Conservation (phyloP, 1,140 invertebrate genomes). For the Drosophila pseudoananassae region DNA sequence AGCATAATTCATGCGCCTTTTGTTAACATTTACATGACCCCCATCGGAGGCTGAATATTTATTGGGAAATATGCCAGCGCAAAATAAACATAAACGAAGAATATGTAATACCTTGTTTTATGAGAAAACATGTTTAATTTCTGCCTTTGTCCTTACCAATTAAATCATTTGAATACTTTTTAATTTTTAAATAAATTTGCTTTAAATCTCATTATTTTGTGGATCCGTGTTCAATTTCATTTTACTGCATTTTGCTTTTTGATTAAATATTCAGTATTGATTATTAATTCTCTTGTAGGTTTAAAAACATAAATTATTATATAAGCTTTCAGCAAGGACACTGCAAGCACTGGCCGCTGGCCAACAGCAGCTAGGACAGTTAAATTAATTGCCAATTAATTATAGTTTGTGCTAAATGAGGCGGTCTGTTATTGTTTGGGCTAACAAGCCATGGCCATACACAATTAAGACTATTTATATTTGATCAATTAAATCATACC, state of each 20-base stretch:
- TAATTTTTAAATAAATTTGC: not conserved
- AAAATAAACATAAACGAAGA: conserved; percentile 7
- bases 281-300: conserved; percentile 39
- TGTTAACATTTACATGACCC: conserved; percentile 51
- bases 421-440: conserved; percentile 31
- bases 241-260: conserved; percentile 16
- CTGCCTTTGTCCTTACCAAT: not conserved
- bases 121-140: not conserved
- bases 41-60: conserved; percentile 19
- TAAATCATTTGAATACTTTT: not conserved
- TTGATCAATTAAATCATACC: conserved; percentile 25
- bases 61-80: conserved; percentile 14
- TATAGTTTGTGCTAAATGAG: conserved; percentile 59
- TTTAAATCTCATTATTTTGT: not conserved
- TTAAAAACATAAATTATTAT: conserved; percentile 46
- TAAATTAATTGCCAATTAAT: conserved; percentile 73
- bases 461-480: conserved; percentile 46
- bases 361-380: conserved; percentile 28
- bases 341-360: conserved; percentile 11
- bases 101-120: not conserved
- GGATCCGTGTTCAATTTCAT: not conserved
- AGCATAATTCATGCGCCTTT: conserved; percentile 72
- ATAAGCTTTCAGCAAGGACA: conserved; percentile 40
- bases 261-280: conserved; percentile 47
- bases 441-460: conserved; percentile 29